Evolutionary conservation across 1,140 invertebrate species (phyloP).

Genomic region (Rhopalosiphum maidis): DNA sequence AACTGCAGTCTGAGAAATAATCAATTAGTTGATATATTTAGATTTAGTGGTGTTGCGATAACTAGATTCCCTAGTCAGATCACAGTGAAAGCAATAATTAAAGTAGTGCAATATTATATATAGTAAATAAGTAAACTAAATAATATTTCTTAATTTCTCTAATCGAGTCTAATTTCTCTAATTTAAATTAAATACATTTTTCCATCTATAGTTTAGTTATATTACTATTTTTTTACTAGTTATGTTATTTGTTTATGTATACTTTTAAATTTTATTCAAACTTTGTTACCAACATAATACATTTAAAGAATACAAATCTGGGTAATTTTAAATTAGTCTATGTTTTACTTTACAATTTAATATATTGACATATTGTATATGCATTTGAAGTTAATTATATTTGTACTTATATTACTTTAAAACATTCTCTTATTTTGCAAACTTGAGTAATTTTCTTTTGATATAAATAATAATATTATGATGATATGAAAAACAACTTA

Average conservation of each 20-base stretch:
- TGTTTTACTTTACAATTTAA: background rate
- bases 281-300: background rate
- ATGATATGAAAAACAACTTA: background rate
- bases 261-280: background rate
- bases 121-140: too few species aligned
- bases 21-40: background rate
- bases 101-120: background rate
- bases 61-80: background rate
- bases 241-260: background rate
- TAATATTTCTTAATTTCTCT: too few species aligned
- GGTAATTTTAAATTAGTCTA: background rate
- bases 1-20: background rate
- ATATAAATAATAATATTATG: background rate
- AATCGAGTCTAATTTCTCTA: too few species aligned
- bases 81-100: background rate
- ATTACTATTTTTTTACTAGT: too few species aligned
- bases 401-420: background rate
- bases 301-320: background rate
- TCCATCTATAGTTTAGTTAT: background rate
- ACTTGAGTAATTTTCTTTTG: background rate
- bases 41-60: background rate
- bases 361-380: background rate
- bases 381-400: background rate
- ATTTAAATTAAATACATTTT: too few species aligned
- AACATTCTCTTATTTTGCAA: constrained; percentile 18